Evolutionary conservation across 2,888 invertebrate genomes (phyloP), one percentile per base, ranked within the genome.

Genomic region (Ditylenchus weischeri): DNA sequence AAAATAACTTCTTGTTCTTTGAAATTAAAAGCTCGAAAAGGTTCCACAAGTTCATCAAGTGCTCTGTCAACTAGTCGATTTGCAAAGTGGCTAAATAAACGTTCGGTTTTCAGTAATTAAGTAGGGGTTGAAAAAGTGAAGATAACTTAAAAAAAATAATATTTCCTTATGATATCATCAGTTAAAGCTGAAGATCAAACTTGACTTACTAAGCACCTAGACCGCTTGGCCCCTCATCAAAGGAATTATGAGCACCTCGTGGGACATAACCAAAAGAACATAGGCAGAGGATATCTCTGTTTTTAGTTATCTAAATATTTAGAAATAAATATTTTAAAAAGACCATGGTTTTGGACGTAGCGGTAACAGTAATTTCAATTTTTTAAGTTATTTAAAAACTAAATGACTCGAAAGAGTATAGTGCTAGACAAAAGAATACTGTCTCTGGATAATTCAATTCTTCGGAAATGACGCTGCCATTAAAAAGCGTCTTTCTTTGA

Each of bases 1-100:
- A 81, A 69, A 8, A 78, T 76, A 35, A 77, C 70, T 61, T 81
- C 81, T 63, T 82, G 79, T 21, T 81, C 81, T 61, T 77, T 79
- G 61, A 81, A 66, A 63, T 77, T 76, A 75, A 81, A 77, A 48
- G 71, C 68, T 21, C 78, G 69, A 62, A 81, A 73, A 19, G 81
- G 81, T 49, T 72, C 73, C 11, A 81, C 78, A 15, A 81, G 68
- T 38, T 81, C 81, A 59, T 81, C 81, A 51, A 81, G 65, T 19
- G 77, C 74, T 50, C 77, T 61, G 47, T 76, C 78, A 38, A 82
- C 79, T 8, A 81, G 70, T 18, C 75, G 76, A 57, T 82, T 82
- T n/a, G 78, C 78, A 58, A 81, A 75, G 62, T 81, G 80, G 66
- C 79, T 81, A 69, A 59, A 59, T 36, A 2, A 36, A 29, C 13